phyloP scores from a whole-genome alignment of 2,797 vertebrate species.

The Tarsius wallacei region DNA sequence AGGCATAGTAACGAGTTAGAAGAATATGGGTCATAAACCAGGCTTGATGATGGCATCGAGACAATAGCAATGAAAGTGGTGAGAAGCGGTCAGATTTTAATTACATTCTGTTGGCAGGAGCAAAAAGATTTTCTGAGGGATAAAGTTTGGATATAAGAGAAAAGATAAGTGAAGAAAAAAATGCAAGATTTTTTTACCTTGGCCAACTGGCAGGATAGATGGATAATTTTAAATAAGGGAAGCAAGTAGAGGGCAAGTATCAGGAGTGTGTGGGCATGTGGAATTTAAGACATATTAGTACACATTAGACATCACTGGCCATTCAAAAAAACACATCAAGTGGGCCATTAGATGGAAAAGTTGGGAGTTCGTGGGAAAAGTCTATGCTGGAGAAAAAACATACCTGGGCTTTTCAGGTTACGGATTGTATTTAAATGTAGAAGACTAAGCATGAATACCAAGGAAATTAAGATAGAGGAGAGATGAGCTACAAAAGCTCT shows the following conservation, averaged over 20 bases:
- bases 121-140: background rate
- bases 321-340: background rate
- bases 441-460: background rate
- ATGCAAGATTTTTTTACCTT: background rate
- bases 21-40: background rate
- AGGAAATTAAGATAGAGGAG: background rate
- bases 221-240: background rate
- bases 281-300: background rate
- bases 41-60: background rate
- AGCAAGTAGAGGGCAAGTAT: fast-evolving
- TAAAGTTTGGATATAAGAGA: background rate
- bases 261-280: background rate
- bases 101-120: background rate
- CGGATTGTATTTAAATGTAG: background rate
- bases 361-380: background rate
- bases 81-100: background rate
- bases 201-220: background rate
- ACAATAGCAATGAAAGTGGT: background rate
- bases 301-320: background rate
- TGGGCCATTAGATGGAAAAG: background rate
- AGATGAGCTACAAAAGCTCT: background rate
- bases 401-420: background rate
- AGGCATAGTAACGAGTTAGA: background rate
- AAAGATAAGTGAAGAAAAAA: background rate
- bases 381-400: background rate